A percentile compares a stretch with the other conserved stretches of the same genome.
phyloP scores from a whole-genome alignment of 1,140 invertebrate genomes.

The Camponotus vicinus region DNA sequence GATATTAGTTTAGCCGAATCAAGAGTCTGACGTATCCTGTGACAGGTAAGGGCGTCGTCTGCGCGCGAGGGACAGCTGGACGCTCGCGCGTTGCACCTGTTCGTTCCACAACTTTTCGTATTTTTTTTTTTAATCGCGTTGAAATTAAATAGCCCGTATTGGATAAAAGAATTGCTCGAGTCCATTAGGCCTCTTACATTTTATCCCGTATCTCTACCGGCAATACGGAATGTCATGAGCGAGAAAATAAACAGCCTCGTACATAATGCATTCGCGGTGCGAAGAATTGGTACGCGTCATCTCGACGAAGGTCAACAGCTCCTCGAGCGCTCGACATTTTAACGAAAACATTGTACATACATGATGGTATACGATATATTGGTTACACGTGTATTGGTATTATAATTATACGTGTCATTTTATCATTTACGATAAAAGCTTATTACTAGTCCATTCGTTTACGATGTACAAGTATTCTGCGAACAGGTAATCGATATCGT shows the following conservation, averaged over 20 bases:
- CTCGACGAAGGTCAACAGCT: neutral
- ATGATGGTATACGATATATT: no score
- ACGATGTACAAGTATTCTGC: neutral
- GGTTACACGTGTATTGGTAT: neutral
- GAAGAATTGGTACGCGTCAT: neutral
- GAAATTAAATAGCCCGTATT: slow-evolving; percentile 53
- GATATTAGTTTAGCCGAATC: slow-evolving; percentile 34
- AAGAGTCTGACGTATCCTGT: slow-evolving; percentile 33
- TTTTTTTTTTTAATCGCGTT: slow-evolving; percentile 23
- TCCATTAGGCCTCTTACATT: slow-evolving; percentile 2
- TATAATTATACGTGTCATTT: slow-evolving; percentile 29
- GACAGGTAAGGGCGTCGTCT: slow-evolving; percentile 31
- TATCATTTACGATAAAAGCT: slow-evolving; percentile 39
- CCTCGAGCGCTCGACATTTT: neutral
- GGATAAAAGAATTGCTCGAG: slow-evolving; percentile 23
- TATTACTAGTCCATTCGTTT: slow-evolving; percentile 35
- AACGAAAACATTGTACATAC: neutral
- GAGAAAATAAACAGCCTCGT: neutral
- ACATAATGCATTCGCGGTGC: neutral
- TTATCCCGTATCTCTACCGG: neutral
- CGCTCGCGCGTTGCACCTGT: slow-evolving; percentile 50
- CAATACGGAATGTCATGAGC: neutral
- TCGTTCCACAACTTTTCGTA: neutral
- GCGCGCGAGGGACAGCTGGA: slow-evolving; percentile 40
- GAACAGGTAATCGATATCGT: slow-evolving; percentile 53